Percentiles rank a stretch among this genome's conserved stretches.
phyloP scores from a whole-genome alignment of 2,113 vertebrate species.

The Mellivora capensis region DNA sequence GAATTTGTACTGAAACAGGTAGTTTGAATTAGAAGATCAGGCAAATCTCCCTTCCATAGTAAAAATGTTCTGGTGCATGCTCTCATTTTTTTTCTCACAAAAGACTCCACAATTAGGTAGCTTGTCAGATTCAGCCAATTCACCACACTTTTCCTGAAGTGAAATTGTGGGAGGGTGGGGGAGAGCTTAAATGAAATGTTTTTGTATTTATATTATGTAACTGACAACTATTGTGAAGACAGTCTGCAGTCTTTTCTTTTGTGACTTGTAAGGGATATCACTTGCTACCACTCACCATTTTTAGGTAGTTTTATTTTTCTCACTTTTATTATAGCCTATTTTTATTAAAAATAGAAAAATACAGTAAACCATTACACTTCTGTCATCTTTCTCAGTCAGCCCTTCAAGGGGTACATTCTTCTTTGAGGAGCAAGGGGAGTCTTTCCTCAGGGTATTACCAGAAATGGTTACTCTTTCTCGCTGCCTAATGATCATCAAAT shows the following conservation, averaged over 20 bases:
- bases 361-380: neutral
- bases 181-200: neutral
- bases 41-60: neutral
- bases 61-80: neutral
- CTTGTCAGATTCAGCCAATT: neutral
- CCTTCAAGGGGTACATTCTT: neutral
- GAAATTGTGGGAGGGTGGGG: neutral
- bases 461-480: neutral
- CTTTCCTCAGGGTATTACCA: neutral
- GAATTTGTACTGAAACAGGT: neutral
- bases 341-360: neutral
- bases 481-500: neutral
- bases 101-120: neutral
- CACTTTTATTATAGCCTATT: neutral
- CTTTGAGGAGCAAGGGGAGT: neutral
- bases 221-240: neutral
- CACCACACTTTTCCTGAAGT: neutral
- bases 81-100: neutral
- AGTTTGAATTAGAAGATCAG: neutral
- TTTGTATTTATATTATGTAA: neutral
- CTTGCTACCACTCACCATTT: neutral
- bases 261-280: neutral
- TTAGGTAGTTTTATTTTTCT: neutral
- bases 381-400: neutral
- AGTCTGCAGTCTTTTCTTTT: neutral